These are phyloP conservation scores for Cephus nigrinus DNA, from an alignment of 2,888 invertebrate species.

Conservation along the genomic window DNA sequence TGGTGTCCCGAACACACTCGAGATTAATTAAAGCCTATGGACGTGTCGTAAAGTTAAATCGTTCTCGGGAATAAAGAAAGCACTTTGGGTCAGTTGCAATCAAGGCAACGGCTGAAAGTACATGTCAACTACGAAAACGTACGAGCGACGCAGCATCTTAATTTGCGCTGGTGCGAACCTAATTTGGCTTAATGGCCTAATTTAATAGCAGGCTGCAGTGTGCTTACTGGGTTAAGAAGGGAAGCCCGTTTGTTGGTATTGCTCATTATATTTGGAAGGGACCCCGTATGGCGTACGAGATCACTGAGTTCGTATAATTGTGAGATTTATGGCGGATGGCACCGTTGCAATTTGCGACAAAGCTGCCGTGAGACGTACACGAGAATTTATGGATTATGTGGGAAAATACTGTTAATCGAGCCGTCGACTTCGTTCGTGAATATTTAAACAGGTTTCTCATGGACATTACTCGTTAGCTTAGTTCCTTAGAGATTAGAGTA, in stretches of 20 bases:
- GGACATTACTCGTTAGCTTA: background rate
- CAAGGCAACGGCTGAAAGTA: background rate
- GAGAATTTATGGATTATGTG: slow-evolving; percentile 30
- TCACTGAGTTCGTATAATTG: slow-evolving; percentile 32
- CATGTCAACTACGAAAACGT: background rate
- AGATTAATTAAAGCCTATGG: background rate
- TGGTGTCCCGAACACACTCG: background rate
- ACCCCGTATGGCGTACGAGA: slow-evolving; percentile 12
- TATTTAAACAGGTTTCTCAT: background rate
- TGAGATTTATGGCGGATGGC: slow-evolving; percentile 33
- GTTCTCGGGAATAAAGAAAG: background rate
- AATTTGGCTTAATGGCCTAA: slow-evolving; percentile 34
- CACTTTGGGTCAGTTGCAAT: background rate
- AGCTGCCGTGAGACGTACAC: slow-evolving; percentile 27
- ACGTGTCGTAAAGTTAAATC: background rate
- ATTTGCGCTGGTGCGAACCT: slow-evolving; percentile 46
- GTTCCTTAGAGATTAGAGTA: background rate
- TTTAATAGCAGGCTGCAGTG: slow-evolving; percentile 12
- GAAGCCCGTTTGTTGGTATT: slow-evolving; percentile 35
- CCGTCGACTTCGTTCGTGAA: background rate
- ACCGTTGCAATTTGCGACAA: slow-evolving; percentile 30
- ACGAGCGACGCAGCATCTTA: slow-evolving; percentile 31
- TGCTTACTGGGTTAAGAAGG: slow-evolving; percentile 5
- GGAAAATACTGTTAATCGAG: slow-evolving; percentile 30
- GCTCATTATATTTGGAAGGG: slow-evolving; percentile 41